Percentiles rank a stretch among this genome's conserved stretches.
Conservation (phyloP, 2,797 vertebrate genomes). For the Gymnothorax javanicus region DNA sequence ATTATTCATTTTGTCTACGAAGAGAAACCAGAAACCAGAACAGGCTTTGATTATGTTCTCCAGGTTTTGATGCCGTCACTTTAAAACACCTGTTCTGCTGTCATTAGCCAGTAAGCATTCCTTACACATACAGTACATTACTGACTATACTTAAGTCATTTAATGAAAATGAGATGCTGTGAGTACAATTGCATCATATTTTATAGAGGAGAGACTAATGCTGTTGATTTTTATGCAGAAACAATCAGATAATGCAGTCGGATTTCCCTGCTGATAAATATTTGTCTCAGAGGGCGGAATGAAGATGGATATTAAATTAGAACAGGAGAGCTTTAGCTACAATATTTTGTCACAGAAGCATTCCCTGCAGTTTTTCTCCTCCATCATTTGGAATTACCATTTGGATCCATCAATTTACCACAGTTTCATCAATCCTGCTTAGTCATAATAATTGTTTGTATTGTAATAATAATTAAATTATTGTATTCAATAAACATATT, state of each 20-base stretch:
- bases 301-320: neutral
- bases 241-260: neutral
- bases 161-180: neutral
- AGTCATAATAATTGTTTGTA: neutral
- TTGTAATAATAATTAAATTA: neutral
- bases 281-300: neutral
- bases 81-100: slow-evolving; percentile 4
- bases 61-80: neutral
- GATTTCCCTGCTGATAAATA: neutral
- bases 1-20: neutral
- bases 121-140: neutral
- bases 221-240: neutral
- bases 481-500: neutral
- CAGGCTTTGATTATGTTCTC: neutral
- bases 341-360: neutral
- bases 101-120: neutral
- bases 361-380: neutral
- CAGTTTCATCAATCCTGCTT: neutral
- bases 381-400: neutral
- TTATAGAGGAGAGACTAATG: neutral
- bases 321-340: neutral
- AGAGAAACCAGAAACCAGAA: neutral
- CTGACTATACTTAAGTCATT: neutral
- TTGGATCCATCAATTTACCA: neutral
- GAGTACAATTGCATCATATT: neutral